phyloP scores from a whole-genome alignment of 1,140 invertebrate genomes.

The Drosophila auraria region DNA sequence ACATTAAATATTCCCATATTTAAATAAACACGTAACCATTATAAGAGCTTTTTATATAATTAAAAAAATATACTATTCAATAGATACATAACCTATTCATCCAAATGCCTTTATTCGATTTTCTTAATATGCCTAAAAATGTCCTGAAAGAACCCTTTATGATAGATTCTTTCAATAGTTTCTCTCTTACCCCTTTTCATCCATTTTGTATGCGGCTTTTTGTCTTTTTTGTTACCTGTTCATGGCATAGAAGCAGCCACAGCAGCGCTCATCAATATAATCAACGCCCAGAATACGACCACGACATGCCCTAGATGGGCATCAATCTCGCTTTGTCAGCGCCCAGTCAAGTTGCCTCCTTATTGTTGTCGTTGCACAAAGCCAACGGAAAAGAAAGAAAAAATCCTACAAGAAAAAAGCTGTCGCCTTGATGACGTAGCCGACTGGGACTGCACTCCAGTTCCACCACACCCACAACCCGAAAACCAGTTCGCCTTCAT shows the following conservation, averaged over 20 bases:
- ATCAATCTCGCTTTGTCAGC: conserved; percentile 79
- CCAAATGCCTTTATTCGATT: not conserved
- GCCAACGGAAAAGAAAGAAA: conserved; percentile 17
- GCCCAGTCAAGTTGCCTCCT: conserved; percentile 69
- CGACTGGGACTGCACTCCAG: conserved; percentile 44
- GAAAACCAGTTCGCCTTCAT: conserved; percentile 70
- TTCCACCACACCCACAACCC: conserved; percentile 66
- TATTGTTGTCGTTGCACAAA: conserved; percentile 64
- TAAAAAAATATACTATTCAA: not conserved
- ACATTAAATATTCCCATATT: too few relatives aligned
- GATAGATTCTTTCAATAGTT: not conserved
- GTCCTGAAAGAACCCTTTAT: not conserved
- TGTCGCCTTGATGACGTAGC: conserved; percentile 70
- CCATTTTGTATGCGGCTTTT: conserved; percentile 17
- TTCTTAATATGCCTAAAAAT: not conserved
- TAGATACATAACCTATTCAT: not conserved
- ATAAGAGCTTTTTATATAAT: too few relatives aligned
- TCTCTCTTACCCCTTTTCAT: not conserved
- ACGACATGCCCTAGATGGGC: conserved; percentile 59
- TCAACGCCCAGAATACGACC: conserved; percentile 52
- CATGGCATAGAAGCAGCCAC: conserved; percentile 4
- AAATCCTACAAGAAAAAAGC: conserved; percentile 34
- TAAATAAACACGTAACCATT: too few relatives aligned
- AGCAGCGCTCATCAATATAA: conserved; percentile 49
- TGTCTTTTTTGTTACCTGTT: conserved; percentile 45